phyloP scores from a whole-genome alignment of 2,113 vertebrate genomes.

The Phasianus colchicus region DNA sequence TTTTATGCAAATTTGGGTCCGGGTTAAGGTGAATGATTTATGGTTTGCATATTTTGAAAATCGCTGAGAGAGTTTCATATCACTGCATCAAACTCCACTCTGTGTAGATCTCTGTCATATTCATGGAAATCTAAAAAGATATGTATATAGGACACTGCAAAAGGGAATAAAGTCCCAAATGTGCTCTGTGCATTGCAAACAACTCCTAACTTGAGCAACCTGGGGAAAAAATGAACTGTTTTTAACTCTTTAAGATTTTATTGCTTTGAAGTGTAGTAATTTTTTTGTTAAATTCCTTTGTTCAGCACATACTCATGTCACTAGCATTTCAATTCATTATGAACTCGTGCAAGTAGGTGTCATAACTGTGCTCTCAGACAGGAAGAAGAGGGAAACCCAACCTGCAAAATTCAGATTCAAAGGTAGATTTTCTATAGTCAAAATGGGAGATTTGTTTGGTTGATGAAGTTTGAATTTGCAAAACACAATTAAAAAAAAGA shows the following conservation, averaged over 20 bases:
- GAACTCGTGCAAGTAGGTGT: not conserved
- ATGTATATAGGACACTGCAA: not conserved
- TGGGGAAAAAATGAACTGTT: not conserved
- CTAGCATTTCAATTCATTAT: not conserved
- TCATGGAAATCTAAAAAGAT: not conserved
- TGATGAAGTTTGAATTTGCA: not conserved
- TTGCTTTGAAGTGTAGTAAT: slow-evolving; percentile 48
- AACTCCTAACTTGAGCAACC: not conserved
- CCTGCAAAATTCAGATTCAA: not conserved
- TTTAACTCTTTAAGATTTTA: slow-evolving; percentile 56
- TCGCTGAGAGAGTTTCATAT: not conserved
- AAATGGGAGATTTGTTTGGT: not conserved
- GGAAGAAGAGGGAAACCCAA: not conserved
- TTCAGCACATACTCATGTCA: slow-evolving; percentile 34
- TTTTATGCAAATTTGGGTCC: slow-evolving; percentile 9
- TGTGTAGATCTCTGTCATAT: not conserved
- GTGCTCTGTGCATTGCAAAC: not conserved
- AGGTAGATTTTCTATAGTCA: not conserved
- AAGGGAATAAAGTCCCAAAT: not conserved
- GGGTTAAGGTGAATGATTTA: slow-evolving; percentile 24
- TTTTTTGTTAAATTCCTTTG: slow-evolving; percentile 39
- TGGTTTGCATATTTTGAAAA: slow-evolving; percentile 7
- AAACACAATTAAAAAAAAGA: not conserved
- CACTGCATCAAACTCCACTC: not conserved
- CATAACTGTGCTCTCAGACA: not conserved